phyloP scores from a whole-genome alignment of 2,888 invertebrate species.

The Drosophila neonasuta region DNA sequence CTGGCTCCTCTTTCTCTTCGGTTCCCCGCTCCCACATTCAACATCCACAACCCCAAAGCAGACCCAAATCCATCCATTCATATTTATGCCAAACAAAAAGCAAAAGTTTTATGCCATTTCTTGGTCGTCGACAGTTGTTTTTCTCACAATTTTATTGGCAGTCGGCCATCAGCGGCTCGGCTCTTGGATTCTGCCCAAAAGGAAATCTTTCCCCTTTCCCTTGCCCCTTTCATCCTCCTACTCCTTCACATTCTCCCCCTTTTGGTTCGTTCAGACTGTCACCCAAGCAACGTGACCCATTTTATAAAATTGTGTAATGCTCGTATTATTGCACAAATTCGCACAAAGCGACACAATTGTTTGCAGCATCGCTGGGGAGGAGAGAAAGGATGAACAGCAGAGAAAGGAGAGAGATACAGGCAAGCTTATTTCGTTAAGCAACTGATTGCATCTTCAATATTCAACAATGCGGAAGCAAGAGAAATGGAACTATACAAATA shows the following conservation, averaged over 20 bases:
- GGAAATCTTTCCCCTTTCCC: constrained; percentile 3
- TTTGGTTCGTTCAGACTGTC: neutral
- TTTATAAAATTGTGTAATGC: constrained; percentile 70
- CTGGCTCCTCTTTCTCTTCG: neutral
- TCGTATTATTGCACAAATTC: constrained; percentile 65
- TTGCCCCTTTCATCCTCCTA: no score
- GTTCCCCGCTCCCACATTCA: neutral
- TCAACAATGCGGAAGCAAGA: constrained; percentile 15
- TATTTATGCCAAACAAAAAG: constrained; percentile 75
- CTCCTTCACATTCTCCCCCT: neutral
- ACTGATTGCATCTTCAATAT: constrained; percentile 51
- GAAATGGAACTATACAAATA: constrained; percentile 15
- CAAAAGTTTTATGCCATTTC: constrained; percentile 74
- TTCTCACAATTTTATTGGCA: constrained; percentile 73
- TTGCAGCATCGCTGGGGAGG: constrained; percentile 8
- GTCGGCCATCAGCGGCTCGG: constrained; percentile 63
- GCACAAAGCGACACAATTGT: constrained; percentile 52
- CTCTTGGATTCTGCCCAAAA: constrained; percentile 40
- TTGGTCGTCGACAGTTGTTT: constrained; percentile 69
- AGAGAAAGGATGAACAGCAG: neutral
- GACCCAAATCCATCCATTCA: constrained; percentile 74
- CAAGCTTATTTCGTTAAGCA: constrained; percentile 38
- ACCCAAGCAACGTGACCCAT: constrained; percentile 68
- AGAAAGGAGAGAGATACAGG: neutral
- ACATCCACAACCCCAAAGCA: neutral